phyloP scores from a whole-genome alignment of 2,888 invertebrate species.

The Ichneumoninae sp. region DNA sequence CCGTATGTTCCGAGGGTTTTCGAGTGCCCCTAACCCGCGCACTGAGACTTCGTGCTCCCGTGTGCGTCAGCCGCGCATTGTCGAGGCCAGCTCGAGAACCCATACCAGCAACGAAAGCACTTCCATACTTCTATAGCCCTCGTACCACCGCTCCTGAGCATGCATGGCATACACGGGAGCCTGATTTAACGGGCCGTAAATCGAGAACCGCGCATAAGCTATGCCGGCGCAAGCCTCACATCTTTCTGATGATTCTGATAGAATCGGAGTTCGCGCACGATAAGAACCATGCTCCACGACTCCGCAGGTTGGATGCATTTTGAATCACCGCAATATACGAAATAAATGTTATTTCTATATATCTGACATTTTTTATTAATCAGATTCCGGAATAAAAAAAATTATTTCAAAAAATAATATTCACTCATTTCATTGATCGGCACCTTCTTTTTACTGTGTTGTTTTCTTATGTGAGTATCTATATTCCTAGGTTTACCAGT shows the following conservation, averaged over 20 bases:
- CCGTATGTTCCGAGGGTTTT: conserved; percentile 60
- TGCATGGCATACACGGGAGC: conserved; percentile 31
- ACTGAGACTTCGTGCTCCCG: conserved; percentile 11
- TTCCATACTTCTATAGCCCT: conserved; percentile 58
- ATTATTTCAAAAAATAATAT: too few species aligned
- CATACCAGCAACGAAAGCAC: conserved; percentile 72
- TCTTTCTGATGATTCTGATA: neutral
- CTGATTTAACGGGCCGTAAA: conserved; percentile 76
- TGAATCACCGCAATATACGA: neutral
- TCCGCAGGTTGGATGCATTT: neutral
- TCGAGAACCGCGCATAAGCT: conserved; percentile 70
- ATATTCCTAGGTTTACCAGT: too few species aligned
- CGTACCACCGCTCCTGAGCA: conserved; percentile 54
- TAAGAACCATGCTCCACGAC: neutral
- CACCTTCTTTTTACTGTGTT: too few species aligned
- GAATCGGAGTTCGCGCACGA: neutral
- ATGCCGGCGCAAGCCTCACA: neutral
- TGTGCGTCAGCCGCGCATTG: conserved; percentile 51
- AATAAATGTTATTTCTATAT: too few species aligned
- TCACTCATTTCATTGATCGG: too few species aligned
- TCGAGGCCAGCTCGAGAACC: conserved; percentile 56
- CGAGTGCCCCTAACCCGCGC: conserved; percentile 60
- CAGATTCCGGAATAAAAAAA: too few species aligned
- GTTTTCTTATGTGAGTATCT: too few species aligned
- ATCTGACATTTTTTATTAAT: too few species aligned